These are phyloP conservation scores for Amblyjoppa fuscipennis DNA, from an alignment of 2,888 invertebrate genomes.

Conservation along the genomic window DNA sequence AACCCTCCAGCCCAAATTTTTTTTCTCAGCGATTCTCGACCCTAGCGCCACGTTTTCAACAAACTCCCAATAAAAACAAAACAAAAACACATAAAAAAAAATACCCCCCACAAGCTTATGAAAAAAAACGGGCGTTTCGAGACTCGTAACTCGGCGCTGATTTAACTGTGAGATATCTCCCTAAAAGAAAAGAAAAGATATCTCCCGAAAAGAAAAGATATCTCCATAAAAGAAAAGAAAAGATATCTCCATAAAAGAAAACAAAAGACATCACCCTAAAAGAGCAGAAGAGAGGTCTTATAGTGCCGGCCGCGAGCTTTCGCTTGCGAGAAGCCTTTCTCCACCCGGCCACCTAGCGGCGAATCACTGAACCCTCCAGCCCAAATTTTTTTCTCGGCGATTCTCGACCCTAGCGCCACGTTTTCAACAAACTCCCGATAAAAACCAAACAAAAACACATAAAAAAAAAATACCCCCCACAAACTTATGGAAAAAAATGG, in stretches of 20 bases:
- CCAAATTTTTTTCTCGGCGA: not conserved
- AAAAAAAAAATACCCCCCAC: not conserved
- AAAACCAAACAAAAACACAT: not conserved
- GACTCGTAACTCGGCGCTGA: constrained; percentile 56
- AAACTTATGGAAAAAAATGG: constrained; percentile 60
- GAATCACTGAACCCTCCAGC: not conserved
- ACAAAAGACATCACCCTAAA: too few species aligned
- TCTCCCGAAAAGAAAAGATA: too few species aligned
- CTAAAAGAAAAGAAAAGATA: too few species aligned
- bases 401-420: too few species aligned
- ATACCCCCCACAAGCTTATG: constrained; percentile 22
- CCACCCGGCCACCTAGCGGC: constrained; percentile 1
- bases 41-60: too few species aligned
- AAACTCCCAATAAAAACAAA: too few species aligned
- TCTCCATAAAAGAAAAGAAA: not conserved
- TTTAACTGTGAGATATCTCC: constrained; percentile 40
- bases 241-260: not conserved
- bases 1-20: not conserved
- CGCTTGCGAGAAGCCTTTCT: not conserved
- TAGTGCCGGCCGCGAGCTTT: not conserved
- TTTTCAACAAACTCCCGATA: not conserved
- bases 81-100: too few species aligned
- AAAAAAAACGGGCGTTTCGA: constrained; percentile 55
- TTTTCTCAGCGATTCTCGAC: not conserved
- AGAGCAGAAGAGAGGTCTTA: not conserved